Evolutionary conservation across 2,888 invertebrate species (phyloP).

Genomic region (Euclidia mi): DNA sequence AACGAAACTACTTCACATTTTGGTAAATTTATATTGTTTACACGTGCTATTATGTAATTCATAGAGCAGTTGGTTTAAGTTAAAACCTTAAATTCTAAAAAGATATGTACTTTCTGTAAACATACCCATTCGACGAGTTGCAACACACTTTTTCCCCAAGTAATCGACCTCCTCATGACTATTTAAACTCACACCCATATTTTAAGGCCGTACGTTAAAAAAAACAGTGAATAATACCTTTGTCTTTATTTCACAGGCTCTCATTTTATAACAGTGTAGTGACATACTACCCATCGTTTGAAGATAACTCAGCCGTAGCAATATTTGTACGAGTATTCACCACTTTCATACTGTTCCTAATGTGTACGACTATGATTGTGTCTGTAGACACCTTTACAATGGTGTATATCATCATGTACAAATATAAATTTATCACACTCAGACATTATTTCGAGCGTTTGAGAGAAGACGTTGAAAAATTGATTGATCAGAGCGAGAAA

Average conservation of each 20-base stretch:
- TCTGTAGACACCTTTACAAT: constrained; percentile 75
- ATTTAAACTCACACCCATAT: too few relatives aligned
- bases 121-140: too few relatives aligned
- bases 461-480: constrained; percentile 62
- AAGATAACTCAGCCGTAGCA: constrained; percentile 70
- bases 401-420: constrained; percentile 77
- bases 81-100: too few relatives aligned
- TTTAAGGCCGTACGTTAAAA: too few relatives aligned
- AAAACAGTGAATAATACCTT: too few relatives aligned
- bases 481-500: constrained; percentile 56
- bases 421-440: constrained; percentile 82
- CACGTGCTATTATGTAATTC: too few relatives aligned
- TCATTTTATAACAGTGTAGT: constrained; percentile 80
- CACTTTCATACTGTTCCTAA: constrained; percentile 66
- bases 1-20: too few relatives aligned
- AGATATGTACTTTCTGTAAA: too few relatives aligned
- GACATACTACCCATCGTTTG: constrained; percentile 77
- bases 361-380: constrained; percentile 80
- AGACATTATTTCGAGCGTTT: constrained; percentile 76
- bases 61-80: too few relatives aligned
- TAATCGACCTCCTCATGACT: too few relatives aligned
- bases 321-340: constrained; percentile 63
- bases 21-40: too few relatives aligned
- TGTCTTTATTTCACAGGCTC: constrained; percentile 65
- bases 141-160: too few relatives aligned